Base-by-base conservation (phyloP, 2,797 vertebrate genomes). In the Nasua narica region DNA sequence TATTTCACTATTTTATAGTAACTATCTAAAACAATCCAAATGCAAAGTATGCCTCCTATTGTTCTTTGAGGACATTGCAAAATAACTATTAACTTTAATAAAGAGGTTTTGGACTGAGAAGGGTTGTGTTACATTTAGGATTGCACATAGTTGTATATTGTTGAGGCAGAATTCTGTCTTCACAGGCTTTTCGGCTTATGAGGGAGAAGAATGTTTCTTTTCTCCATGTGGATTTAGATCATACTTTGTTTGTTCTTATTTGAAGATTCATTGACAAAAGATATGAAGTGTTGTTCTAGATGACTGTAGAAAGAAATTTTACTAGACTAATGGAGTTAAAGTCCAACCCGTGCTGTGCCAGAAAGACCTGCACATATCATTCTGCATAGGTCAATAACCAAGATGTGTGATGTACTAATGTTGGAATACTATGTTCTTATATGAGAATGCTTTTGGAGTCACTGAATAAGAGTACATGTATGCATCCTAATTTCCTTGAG, bases 51-150 rank as follows among this genome's bases (percentile, higher is more conserved):
- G 32, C 40, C 43, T 48, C 0, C 2, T 60, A 67, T 60, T 83
- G 35, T 93, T 89, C 93, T 93, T 25, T 8, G 54, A 94, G 79
- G 79, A 43, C 62, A 60, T 58, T 87, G 50, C 81, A 79, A 90
- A 90, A 48, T 58, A 77, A 87, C 52, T 74, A 67, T 91, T 96
- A 82, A 74, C 60, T 94, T 94, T 94, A 91, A 58, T 54, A 62
- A 95, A 70, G 89, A 95, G 32, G 25, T 88, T 92, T 93, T 82
- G 85, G 65, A 40, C 4, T 35, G 32, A 43, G 60, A 52, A 87
- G 43, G 29, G 48, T 74, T 62, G 5, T 56, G 48, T 48, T 29
- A 58, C 3, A 8, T 78, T 54, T 37, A 67, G 54, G 15, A 27
- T 50, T 93, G 60, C 58, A 11, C 5, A 1, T 13, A 69, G 62